Evolutionary conservation across 2,888 invertebrate genomes (phyloP).

Genomic region (Drosophila hawaiiensis): DNA sequence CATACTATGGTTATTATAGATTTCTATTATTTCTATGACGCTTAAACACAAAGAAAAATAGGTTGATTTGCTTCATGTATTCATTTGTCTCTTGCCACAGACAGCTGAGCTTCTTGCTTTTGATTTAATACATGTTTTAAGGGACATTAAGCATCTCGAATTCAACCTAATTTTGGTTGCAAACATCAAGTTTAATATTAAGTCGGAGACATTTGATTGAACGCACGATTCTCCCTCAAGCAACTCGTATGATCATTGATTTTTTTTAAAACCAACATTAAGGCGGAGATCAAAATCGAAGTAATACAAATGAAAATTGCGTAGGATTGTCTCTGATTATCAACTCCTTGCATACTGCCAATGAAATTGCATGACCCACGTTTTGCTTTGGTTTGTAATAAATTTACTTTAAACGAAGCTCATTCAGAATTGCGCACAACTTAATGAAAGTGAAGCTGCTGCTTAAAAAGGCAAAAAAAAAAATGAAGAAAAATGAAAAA

Average conservation of each 20-base stretch:
- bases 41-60: neutral
- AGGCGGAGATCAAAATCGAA: constrained; percentile 41
- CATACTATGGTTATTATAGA: neutral
- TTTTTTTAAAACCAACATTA: constrained; percentile 25
- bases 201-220: neutral
- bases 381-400: constrained; percentile 46
- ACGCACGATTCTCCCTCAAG: too few species aligned
- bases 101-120: neutral
- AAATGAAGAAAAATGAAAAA: constrained; percentile 13
- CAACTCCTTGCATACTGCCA: neutral
- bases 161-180: neutral
- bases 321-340: constrained; percentile 45
- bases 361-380: constrained; percentile 32
- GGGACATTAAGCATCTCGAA: neutral
- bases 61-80: neutral
- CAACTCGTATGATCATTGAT: neutral
- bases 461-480: constrained; percentile 9
- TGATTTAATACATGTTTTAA: constrained; percentile 1
- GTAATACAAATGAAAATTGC: constrained; percentile 47
- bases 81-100: neutral
- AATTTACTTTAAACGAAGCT: constrained; percentile 61
- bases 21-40: neutral
- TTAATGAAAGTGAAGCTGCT: constrained; percentile 72
- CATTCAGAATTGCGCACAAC: constrained; percentile 57
- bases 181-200: neutral